Conservation (phyloP, 2,797 vertebrate species). For the Siniperca undulata region DNA sequence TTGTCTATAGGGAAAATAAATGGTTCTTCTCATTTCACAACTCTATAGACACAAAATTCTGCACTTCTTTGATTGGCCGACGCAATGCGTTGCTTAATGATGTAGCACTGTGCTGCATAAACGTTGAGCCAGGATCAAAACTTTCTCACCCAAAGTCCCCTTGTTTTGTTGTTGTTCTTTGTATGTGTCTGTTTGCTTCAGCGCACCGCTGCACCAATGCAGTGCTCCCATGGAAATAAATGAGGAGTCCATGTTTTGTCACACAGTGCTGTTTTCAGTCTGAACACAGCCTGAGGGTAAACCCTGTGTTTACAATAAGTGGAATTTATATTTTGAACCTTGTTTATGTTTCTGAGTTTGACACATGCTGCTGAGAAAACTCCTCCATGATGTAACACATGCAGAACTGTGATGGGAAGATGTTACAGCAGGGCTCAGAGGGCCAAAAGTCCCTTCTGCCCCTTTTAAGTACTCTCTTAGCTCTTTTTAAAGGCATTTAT, state of each 20-base stretch:
- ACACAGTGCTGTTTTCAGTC: background rate
- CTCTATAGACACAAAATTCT: background rate
- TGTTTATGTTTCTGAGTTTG: slow-evolving; percentile 7
- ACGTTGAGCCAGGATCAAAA: background rate
- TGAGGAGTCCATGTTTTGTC: background rate
- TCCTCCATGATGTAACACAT: slow-evolving; percentile 13
- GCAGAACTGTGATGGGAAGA: slow-evolving; percentile 26
- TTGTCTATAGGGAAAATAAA: background rate
- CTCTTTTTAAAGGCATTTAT: background rate
- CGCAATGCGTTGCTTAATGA: background rate
- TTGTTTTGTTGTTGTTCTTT: background rate
- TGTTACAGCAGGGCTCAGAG: background rate
- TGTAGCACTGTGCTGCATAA: background rate
- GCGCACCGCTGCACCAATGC: rapidly evolving
- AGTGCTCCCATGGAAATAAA: background rate
- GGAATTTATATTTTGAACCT: slow-evolving; percentile 22
- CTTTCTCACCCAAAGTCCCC: background rate
- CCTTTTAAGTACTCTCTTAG: background rate
- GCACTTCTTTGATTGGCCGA: background rate
- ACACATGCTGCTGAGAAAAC: slow-evolving; percentile 7
- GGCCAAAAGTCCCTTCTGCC: slow-evolving; percentile 7
- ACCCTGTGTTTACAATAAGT: slow-evolving; percentile 19
- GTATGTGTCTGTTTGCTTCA: background rate
- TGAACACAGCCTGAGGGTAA: slow-evolving; percentile 17
- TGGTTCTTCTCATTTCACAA: background rate